Evolutionary conservation across 2,797 vertebrate genomes (phyloP).

Genomic region (Pelodytes ibericus): DNA sequence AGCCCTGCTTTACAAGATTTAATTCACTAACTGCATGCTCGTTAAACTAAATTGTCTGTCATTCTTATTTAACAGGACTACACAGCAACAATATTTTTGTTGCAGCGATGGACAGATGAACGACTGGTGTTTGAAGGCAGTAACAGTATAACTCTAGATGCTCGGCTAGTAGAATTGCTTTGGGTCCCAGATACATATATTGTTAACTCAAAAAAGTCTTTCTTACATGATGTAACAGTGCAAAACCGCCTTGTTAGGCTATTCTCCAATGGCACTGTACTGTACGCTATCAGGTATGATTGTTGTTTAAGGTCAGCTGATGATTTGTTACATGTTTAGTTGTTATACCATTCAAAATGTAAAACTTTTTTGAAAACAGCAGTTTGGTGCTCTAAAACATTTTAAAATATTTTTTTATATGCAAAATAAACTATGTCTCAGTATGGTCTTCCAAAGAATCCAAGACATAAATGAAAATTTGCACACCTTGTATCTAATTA

Average conservation of each 20-base stretch:
- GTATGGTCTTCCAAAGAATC: no score
- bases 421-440: no score
- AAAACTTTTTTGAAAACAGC: no score
- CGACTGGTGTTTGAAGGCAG: conserved; percentile 73
- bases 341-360: neutral
- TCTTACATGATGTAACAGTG: conserved; percentile 74
- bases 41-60: no score
- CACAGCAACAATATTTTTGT: conserved; percentile 75
- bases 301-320: neutral
- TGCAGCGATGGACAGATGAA: conserved; percentile 73
- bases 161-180: conserved; percentile 73
- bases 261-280: conserved; percentile 75
- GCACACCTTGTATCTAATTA: no score
- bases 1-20: no score
- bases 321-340: neutral
- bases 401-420: no score
- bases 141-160: conserved; percentile 74
- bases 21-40: no score
- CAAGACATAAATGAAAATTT: no score
- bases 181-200: conserved; percentile 81
- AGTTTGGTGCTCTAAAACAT: no score
- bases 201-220: conserved; percentile 76
- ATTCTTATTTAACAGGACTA: conserved; percentile 69
- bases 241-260: conserved; percentile 75
- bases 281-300: conserved; percentile 73